Evolutionary conservation across 2,888 invertebrate species (phyloP), one percentile per base, ranked within the genome.

Genomic region (Melanostoma mellinum): DNA sequence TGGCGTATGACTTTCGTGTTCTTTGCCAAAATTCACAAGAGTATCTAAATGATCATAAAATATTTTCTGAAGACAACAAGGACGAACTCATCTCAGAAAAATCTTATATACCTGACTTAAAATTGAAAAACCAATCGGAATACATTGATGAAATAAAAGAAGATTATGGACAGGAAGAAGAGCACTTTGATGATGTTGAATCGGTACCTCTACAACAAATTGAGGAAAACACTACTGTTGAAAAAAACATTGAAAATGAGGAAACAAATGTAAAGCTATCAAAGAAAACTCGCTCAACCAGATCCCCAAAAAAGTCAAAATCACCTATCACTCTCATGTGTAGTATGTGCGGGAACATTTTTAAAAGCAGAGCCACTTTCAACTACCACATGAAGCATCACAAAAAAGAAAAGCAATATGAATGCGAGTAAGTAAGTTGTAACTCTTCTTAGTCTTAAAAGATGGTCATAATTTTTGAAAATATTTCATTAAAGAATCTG

Each of bases 1-100:
- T 90, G 85, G 90, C 90, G 86, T 88, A 85, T 38, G 89, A 87
- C 30, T 90, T 90, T 60, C 90, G 90, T 0, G 87, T 89, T 77
- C 86, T 90, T 86, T 90, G 90, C 46, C 87, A 89, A 9, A 88
- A 89, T 5, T 87, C 91, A 0, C 90, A 90, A 55, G 87, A 89
- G 2, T 90, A 89, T 65, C 84, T 90, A 3, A 71, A 20, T 35
- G 74, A 65, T 1, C 74, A 55, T 10, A 33, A 30, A 0, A 10
- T 2, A 2, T 0, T 8, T 4, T 65, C 74, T 6, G 6, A 48
- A 2, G 48, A 46, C 3, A 79, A 78, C 3, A 5, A 0, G 2
- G 73, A 77, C 4, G 73, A 77, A n/a, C 20, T 20, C 20, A 8
- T 20, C 2, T 6, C 61, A 4, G 58, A 40, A n/a, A 32, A 3